These are phyloP conservation scores for Venustaconcha ellipsiformis DNA, from an alignment of 1,140 invertebrate genomes.

Conservation along the genomic window DNA sequence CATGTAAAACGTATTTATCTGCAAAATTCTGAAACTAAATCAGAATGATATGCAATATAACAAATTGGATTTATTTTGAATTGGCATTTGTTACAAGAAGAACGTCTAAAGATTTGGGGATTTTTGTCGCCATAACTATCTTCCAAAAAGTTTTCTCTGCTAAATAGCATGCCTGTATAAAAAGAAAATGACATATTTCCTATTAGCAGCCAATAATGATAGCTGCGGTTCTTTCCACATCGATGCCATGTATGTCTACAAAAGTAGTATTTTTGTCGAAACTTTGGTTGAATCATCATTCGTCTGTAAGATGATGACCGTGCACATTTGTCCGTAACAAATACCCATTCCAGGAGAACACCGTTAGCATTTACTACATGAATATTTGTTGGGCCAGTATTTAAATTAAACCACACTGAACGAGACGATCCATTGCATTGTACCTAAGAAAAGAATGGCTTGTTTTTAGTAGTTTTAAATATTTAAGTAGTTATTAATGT, in stretches of 20 bases:
- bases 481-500: no score
- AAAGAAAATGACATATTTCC: slow-evolving; percentile 12
- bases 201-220: slow-evolving; percentile 10
- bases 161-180: slow-evolving; percentile 8
- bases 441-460: no score
- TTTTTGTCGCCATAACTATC: no score
- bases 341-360: slow-evolving; percentile 14
- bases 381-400: slow-evolving; percentile 25
- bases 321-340: slow-evolving; percentile 17
- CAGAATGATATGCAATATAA: no score
- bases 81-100: no score
- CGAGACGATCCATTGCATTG: no score
- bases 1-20: no score
- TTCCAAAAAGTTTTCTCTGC: background rate
- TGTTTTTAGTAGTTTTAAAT: no score
- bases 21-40: no score
- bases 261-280: slow-evolving; percentile 8
- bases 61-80: no score
- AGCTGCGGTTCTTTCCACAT: slow-evolving; percentile 6
- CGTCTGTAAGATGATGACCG: background rate
- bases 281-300: slow-evolving; percentile 3
- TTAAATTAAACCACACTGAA: background rate
- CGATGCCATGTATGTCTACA: slow-evolving; percentile 8
- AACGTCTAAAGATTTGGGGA: no score
- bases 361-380: slow-evolving; percentile 13